phyloP scores from a whole-genome alignment of 2,113 vertebrate species.

The Hemiscyllium ocellatum region DNA sequence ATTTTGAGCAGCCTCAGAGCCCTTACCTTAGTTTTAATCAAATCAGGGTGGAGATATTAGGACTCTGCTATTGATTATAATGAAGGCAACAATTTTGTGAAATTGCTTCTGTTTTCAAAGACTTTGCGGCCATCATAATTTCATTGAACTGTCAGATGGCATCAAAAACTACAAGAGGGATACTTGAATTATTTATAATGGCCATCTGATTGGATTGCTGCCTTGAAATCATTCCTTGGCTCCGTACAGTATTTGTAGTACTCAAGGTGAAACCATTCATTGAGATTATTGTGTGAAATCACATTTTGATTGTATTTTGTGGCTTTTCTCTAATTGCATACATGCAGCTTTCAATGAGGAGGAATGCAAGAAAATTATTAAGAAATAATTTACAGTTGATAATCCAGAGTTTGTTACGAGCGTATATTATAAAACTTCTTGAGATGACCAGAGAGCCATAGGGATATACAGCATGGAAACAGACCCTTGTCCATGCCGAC shows the following conservation, averaged over 20 bases:
- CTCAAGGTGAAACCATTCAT: background rate
- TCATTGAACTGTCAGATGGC: background rate
- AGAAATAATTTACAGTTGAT: background rate
- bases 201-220: background rate
- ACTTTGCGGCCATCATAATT: background rate
- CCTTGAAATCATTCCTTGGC: background rate
- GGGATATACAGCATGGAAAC: too few species aligned
- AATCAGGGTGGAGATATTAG: background rate
- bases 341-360: background rate
- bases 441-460: background rate
- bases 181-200: background rate
- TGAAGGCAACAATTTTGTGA: background rate
- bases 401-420: background rate
- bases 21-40: background rate
- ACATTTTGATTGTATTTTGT: background rate
- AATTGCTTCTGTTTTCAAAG: constrained; percentile 27
- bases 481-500: too few species aligned
- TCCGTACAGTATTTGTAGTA: background rate
- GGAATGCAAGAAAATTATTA: background rate
- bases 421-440: background rate
- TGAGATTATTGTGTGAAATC: background rate
- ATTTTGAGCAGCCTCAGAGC: background rate
- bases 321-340: background rate
- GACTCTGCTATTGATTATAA: background rate
- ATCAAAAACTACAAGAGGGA: background rate